Conservation (phyloP, 2,888 invertebrate genomes). For the Diachrysia chrysitis region DNA sequence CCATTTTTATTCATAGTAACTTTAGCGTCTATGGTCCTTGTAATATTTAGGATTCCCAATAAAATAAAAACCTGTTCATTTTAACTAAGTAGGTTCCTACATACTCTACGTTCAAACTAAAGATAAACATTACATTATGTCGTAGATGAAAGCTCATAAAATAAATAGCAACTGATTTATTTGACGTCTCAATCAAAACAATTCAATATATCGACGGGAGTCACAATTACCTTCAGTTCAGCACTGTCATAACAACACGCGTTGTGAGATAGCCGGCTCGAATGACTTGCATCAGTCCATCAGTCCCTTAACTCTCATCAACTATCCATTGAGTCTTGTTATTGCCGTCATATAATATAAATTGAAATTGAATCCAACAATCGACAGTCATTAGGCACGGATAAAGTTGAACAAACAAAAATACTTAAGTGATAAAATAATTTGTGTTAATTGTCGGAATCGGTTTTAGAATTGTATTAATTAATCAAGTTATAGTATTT, state of each 20-base stretch:
- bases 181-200: conserved; percentile 56
- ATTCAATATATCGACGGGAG: conserved; percentile 58
- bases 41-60: not conserved
- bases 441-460: not conserved
- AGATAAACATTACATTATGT: not conserved
- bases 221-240: conserved; percentile 62
- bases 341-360: conserved; percentile 54
- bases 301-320: conserved; percentile 43
- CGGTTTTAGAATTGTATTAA: not conserved
- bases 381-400: conserved; percentile 60
- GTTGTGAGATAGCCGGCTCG: conserved; percentile 35
- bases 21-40: not conserved
- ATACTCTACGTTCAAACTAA: not conserved
- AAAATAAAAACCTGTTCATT: not conserved
- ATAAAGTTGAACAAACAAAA: conserved; percentile 54
- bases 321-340: conserved; percentile 56
- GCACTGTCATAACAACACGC: conserved; percentile 11
- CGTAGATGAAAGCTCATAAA: not conserved
- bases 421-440: conserved; percentile 19
- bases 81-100: not conserved
- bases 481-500: not conserved
- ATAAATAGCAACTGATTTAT: conserved; percentile 17
- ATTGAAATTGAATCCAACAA: conserved; percentile 68
- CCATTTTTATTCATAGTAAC: not conserved
- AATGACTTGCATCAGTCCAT: conserved; percentile 64